These are phyloP conservation scores for Plagodis pulveraria DNA, from an alignment of 2,888 invertebrate species.

Conservation along the genomic window DNA sequence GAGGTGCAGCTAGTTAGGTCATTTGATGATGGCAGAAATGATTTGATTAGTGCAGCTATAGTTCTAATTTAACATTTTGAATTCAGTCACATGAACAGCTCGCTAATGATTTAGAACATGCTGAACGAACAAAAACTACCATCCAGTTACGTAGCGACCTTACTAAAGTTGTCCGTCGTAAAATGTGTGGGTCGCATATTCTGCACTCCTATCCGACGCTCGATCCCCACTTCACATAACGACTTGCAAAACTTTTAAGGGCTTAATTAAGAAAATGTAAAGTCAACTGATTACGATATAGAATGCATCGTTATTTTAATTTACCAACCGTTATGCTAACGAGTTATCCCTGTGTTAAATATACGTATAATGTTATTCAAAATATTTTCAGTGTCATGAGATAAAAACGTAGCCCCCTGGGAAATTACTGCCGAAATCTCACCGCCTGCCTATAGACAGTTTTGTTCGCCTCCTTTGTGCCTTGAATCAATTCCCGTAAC, in stretches of 20 bases:
- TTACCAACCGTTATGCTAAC: slow-evolving; percentile 12
- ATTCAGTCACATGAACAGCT: slow-evolving; percentile 14
- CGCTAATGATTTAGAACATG: slow-evolving; percentile 24
- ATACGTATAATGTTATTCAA: slow-evolving; percentile 54
- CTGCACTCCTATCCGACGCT: slow-evolving; percentile 18
- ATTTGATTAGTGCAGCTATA: neutral
- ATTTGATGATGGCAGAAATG: slow-evolving; percentile 8
- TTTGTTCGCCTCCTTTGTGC: slow-evolving; percentile 74
- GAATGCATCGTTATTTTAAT: slow-evolving; percentile 18
- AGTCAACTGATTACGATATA: slow-evolving; percentile 21
- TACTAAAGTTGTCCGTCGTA: slow-evolving; percentile 26
- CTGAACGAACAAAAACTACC: slow-evolving; percentile 22
- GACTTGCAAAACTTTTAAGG: slow-evolving; percentile 45
- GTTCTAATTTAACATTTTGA: slow-evolving; percentile 3
- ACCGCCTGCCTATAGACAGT: slow-evolving; percentile 73
- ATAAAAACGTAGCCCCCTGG: slow-evolving; percentile 76
- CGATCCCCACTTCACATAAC: slow-evolving; percentile 24
- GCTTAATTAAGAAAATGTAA: slow-evolving; percentile 28
- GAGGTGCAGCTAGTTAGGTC: too few species aligned
- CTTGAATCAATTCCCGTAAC: slow-evolving; percentile 83
- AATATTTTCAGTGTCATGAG: slow-evolving; percentile 75
- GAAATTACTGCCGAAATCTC: slow-evolving; percentile 83
- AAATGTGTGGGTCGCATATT: slow-evolving; percentile 20
- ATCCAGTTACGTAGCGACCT: slow-evolving; percentile 18
- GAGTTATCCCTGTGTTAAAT: slow-evolving; percentile 21